Evolutionary conservation across 2,113 vertebrate genomes (phyloP).

Genomic region (Vimba vimba): DNA sequence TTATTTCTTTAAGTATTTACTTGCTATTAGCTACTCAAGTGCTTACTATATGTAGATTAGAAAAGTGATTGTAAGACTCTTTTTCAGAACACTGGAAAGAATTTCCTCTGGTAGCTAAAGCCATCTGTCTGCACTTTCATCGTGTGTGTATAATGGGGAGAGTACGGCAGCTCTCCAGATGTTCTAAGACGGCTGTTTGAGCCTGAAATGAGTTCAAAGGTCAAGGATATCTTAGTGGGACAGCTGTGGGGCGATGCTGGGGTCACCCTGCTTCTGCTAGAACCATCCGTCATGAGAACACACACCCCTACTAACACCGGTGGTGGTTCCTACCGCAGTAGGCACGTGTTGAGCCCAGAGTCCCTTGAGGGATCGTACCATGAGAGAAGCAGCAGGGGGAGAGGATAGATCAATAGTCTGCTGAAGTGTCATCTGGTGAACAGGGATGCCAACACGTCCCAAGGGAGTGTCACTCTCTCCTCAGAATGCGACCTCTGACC

Average conservation of each 20-base stretch:
- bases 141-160: constrained; percentile 41
- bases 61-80: not conserved
- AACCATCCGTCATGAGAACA: constrained; percentile 70
- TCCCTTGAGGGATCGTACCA: constrained; percentile 31
- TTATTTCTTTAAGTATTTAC: no score
- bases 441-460: constrained; percentile 73
- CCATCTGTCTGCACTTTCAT: constrained; percentile 41
- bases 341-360: constrained; percentile 58
- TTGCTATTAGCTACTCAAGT: not conserved
- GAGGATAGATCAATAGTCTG: constrained; percentile 70
- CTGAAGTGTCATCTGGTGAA: constrained; percentile 79
- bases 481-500: constrained; percentile 65
- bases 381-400: constrained; percentile 27
- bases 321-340: constrained; percentile 41
- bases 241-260: constrained; percentile 69
- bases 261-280: constrained; percentile 61
- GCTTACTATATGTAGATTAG: not conserved
- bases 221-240: constrained; percentile 68
- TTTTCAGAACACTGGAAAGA: not conserved
- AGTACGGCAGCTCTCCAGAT: constrained; percentile 71
- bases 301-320: not conserved
- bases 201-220: constrained; percentile 64
- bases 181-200: constrained; percentile 60
- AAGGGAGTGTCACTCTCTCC: constrained; percentile 62
- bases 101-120: not conserved